Evolutionary conservation across 2,888 invertebrate species (phyloP).

Genomic region (Artemia sinica): DNA sequence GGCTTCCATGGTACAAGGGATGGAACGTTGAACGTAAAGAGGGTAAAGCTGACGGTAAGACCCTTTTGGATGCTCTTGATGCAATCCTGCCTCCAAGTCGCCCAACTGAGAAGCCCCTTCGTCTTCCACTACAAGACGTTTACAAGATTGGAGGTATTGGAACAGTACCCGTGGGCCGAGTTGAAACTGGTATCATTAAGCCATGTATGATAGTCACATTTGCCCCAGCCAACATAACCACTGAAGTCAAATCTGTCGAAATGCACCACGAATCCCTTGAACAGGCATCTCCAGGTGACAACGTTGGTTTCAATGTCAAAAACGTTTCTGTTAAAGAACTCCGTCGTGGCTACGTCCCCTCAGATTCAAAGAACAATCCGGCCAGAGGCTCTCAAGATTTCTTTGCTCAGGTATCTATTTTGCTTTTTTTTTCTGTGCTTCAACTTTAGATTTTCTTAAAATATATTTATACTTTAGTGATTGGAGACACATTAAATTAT

Average conservation of each 20-base stretch:
- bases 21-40: slow-evolving; percentile 89
- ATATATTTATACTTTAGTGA: no score
- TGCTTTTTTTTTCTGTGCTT: no score
- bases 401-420: slow-evolving; percentile 56
- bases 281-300: slow-evolving; percentile 95
- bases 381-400: slow-evolving; percentile 86
- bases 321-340: slow-evolving; percentile 99
- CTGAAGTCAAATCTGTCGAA: slow-evolving; percentile 99
- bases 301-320: slow-evolving; percentile 99
- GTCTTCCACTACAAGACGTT: slow-evolving; percentile 96
- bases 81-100: slow-evolving; percentile 85
- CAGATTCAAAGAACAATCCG: slow-evolving; percentile 92
- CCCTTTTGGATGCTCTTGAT: slow-evolving; percentile 90
- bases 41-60: slow-evolving; percentile 73
- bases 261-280: slow-evolving; percentile 98
- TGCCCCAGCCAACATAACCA: slow-evolving; percentile 86
- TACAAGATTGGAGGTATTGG: slow-evolving; percentile 99
- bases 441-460: no score
- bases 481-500: no score
- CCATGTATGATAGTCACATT: slow-evolving; percentile 93
- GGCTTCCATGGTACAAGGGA: slow-evolving; percentile 94
- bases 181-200: slow-evolving; percentile 92
- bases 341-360: slow-evolving; percentile 95
- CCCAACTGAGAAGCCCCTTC: slow-evolving; percentile 91
- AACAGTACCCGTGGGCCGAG: slow-evolving; percentile 98